phyloP scores from a whole-genome alignment of 2,113 vertebrate genomes.

The Aldabrachelys gigantea region DNA sequence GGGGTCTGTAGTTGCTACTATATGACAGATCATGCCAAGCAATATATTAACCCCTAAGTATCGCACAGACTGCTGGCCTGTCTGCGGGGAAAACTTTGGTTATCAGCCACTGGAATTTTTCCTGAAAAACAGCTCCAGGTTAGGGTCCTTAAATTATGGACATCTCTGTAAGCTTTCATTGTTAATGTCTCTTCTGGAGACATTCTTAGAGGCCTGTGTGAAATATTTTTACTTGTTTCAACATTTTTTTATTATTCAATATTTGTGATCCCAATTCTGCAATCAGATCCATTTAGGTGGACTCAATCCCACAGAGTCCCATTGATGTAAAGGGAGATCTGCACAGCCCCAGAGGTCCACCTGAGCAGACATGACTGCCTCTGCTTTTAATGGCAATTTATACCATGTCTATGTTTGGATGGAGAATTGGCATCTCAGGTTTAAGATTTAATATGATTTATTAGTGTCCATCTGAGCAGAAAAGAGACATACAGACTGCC shows the following conservation, averaged over 20 bases:
- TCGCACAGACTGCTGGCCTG: neutral
- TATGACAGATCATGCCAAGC: neutral
- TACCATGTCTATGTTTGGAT: neutral
- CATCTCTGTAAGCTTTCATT: neutral
- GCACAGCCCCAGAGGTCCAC: neutral
- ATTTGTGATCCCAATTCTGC: neutral
- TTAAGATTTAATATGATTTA: neutral
- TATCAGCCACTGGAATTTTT: neutral
- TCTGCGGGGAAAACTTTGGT: neutral
- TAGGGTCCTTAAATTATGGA: neutral
- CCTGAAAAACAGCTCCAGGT: neutral
- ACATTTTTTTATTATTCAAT: neutral
- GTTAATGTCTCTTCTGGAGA: neutral
- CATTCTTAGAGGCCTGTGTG: neutral
- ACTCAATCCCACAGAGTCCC: neutral
- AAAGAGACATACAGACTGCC: slow-evolving; percentile 13
- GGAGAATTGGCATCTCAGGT: neutral
- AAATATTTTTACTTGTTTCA: neutral
- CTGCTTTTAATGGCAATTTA: neutral
- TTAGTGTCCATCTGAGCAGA: neutral
- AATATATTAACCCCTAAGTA: neutral
- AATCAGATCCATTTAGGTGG: neutral
- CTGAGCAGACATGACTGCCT: neutral
- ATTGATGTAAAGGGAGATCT: neutral
- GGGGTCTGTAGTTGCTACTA: neutral